Evolutionary conservation across 2,888 invertebrate species (phyloP), one percentile per base, ranked within the genome.

Genomic region (Heliconius ismenius): DNA sequence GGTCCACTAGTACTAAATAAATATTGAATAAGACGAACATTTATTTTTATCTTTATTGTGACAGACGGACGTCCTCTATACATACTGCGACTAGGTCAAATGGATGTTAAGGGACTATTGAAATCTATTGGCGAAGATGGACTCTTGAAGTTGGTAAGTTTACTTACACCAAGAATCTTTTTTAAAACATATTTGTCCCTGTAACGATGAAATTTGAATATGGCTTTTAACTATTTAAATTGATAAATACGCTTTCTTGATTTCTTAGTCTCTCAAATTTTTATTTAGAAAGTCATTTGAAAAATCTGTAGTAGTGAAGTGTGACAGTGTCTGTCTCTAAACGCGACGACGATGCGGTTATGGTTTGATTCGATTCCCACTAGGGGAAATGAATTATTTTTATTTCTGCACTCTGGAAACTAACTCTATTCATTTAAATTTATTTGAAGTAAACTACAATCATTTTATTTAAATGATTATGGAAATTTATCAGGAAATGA

Each of bases 81-180:
- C 89, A 95, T 98, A 79, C 94, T 98, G 64, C 95, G 98, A 74
- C 94, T 99, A 76, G 98, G 98, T 0, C 98, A 98, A 91, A 98
- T 98, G 97, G 98, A 99, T 92, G 98, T 98, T n/a, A 99, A 99
- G 91, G 98, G 98, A 1, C 91, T 98, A 77, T 95, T 98, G 76
- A 98, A 98, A 87, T 97, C 98, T 9, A 96, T 98, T 74, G 98
- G 98, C 36, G 98, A 98, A 90, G 98, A 98, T 86, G 98, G 97
- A 78, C 95, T 98, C 79, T 94, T 98, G 79, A 97, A 98, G 93
- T 95, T 98, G 95, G 98, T 98, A 87, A 92, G 95, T 88, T 68
- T 75, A 24, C 54, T 43, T 43, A 24, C 24, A 49, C 28, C 18
- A 58, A 21, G 28, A 43, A 26, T 76, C 7, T 54, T 43, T 43